These are phyloP conservation scores for Pogonomyrmex barbatus DNA, from an alignment of 1,140 invertebrate genomes.

Conservation along the genomic window DNA sequence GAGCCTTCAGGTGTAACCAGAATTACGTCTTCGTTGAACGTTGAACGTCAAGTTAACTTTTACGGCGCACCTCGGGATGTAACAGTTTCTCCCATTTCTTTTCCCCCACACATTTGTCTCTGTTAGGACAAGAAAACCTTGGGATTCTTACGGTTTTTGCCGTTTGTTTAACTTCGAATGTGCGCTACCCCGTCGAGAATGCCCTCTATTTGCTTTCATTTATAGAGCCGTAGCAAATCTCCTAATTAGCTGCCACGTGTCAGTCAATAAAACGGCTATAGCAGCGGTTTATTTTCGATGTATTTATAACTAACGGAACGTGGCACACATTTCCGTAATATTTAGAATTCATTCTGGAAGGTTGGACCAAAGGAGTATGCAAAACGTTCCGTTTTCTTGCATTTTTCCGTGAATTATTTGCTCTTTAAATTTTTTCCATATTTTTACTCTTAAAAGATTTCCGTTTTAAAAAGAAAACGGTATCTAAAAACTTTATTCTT, in stretches of 20 bases:
- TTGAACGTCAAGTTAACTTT: constrained; percentile 54
- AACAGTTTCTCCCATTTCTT: constrained; percentile 20
- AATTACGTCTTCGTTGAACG: constrained; percentile 39
- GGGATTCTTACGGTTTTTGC: constrained; percentile 50
- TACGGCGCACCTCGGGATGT: constrained; percentile 17
- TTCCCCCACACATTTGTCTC: not conserved
- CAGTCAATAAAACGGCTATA: constrained; percentile 41
- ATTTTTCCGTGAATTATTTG: not conserved
- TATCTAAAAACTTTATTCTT: not conserved
- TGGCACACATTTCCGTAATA: not conserved
- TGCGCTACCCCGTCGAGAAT: constrained; percentile 30
- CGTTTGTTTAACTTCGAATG: constrained; percentile 56
- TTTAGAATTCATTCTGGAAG: not conserved
- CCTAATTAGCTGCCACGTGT: constrained; percentile 50
- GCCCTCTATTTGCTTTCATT: constrained; percentile 56
- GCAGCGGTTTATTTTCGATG: constrained; percentile 14
- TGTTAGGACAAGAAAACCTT: constrained; percentile 35
- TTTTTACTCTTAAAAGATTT: not conserved
- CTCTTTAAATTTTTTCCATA: not conserved
- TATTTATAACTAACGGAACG: constrained; percentile 39
- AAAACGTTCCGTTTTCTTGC: not conserved
- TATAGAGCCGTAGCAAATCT: constrained; percentile 42
- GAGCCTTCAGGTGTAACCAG: constrained; percentile 17
- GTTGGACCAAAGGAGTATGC: not conserved
- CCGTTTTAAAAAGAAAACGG: not conserved